A percentile compares a stretch with the other conserved stretches of the same genome.
These are phyloP conservation scores for Ectemnius lituratus DNA, from an alignment of 2,888 invertebrate species.

Conservation along the genomic window DNA sequence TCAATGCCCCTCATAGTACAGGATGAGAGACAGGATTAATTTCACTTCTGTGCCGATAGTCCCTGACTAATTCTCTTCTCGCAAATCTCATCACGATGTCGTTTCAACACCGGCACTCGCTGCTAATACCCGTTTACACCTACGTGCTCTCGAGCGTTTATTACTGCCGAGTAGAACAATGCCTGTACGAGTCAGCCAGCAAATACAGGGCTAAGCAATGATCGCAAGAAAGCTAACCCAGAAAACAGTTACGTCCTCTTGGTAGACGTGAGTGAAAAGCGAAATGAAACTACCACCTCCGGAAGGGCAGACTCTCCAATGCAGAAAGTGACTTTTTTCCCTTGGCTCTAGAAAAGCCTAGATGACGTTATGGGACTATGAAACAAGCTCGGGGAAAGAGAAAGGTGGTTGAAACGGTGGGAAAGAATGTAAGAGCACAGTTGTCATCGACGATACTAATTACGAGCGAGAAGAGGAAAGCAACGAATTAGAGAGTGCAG, in stretches of 20 bases:
- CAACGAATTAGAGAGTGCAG: too few species aligned
- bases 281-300: constrained; percentile 49
- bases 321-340: too few species aligned
- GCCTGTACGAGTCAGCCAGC: constrained; percentile 17
- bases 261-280: constrained; percentile 45
- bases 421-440: too few species aligned
- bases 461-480: too few species aligned
- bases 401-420: too few species aligned
- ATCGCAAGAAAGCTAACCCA: constrained; percentile 33
- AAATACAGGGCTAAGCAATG: constrained; percentile 48
- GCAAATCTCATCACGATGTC: constrained; percentile 12
- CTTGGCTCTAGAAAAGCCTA: too few species aligned
- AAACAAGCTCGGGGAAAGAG: too few species aligned
- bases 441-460: too few species aligned
- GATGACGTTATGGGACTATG: too few species aligned
- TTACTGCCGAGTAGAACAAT: constrained; percentile 41
- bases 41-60: neutral
- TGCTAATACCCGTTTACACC: constrained; percentile 40
- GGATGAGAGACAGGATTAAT: neutral
- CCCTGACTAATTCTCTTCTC: neutral
- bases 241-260: constrained; percentile 47
- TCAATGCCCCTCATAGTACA: too few species aligned
- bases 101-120: constrained; percentile 16
- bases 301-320: constrained; percentile 42
- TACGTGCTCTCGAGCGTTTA: constrained; percentile 30